A percentile compares a stretch with the other conserved stretches of the same genome.
Conservation (phyloP, 2,797 vertebrate species). For the Myoxocephalus aenaeus region DNA sequence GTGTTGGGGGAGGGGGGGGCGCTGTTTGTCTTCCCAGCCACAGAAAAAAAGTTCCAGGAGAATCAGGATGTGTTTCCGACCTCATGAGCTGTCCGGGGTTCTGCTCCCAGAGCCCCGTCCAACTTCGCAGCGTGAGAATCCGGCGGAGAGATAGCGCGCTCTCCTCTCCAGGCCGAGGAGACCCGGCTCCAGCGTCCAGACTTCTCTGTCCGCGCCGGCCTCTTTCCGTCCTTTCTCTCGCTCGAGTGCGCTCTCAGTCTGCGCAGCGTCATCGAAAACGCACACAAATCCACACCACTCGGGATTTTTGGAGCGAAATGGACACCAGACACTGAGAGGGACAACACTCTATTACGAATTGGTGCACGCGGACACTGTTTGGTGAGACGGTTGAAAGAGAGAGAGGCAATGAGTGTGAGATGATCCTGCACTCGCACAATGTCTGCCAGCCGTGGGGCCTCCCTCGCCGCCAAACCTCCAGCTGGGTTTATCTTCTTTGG, state of each 20-base stretch:
- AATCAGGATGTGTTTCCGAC: conserved; percentile 83
- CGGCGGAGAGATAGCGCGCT: conserved; percentile 52
- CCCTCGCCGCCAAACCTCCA: conserved; percentile 69
- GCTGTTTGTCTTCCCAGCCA: conserved; percentile 87
- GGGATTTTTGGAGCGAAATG: conserved; percentile 49
- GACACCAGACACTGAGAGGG: conserved; percentile 39
- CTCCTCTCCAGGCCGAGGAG: conserved; percentile 53
- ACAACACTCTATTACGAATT: conserved; percentile 41
- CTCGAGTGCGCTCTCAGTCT: conserved; percentile 69
- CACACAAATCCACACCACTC: conserved; percentile 59
- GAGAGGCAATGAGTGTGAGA: conserved; percentile 48
- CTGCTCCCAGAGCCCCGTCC: conserved; percentile 80
- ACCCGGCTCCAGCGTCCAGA: conserved; percentile 43
- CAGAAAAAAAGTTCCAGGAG: conserved; percentile 82
- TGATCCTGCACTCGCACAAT: conserved; percentile 54
- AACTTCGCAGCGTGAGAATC: conserved; percentile 86
- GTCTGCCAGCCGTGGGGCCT: conserved; percentile 48
- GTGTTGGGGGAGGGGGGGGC: conserved; percentile 33
- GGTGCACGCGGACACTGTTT: conserved; percentile 44
- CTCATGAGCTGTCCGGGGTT: conserved; percentile 80
- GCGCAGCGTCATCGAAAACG: conserved; percentile 44
- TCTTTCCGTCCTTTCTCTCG: conserved; percentile 54
- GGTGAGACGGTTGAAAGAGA: conserved; percentile 26
- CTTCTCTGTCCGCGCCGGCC: conserved; percentile 49
- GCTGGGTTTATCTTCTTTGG: conserved; percentile 74